Percentiles rank a stretch among this genome's conserved stretches.
Evolutionary conservation across 1,140 invertebrate genomes (phyloP).

Genomic region (Akabosia matsudoensis): DNA sequence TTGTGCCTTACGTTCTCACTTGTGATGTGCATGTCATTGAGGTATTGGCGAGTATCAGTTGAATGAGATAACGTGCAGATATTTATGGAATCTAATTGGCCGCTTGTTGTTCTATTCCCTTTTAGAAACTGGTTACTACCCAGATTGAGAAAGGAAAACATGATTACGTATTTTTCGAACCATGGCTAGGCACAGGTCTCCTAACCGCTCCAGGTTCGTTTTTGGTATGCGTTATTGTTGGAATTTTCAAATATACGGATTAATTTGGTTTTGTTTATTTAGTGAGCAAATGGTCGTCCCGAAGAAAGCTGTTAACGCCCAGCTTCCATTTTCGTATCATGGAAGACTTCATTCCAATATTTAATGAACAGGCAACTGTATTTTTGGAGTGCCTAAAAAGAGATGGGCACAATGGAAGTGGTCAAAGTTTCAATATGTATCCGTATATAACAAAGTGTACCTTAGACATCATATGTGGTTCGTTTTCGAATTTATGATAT

Average conservation of each 20-base stretch:
- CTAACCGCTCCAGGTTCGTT: neutral
- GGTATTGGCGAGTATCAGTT: neutral
- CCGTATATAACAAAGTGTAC: slow-evolving; percentile 13
- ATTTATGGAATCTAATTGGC: no score
- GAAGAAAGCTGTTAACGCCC: slow-evolving; percentile 63
- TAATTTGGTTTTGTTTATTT: neutral
- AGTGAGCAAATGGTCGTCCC: slow-evolving; percentile 58
- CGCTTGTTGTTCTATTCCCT: no score
- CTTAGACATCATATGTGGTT: slow-evolving; percentile 20
- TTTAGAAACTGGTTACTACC: no score
- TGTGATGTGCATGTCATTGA: neutral
- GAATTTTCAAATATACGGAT: neutral
- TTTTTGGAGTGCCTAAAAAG: slow-evolving; percentile 30
- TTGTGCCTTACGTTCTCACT: neutral
- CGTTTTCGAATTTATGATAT: slow-evolving; percentile 43
- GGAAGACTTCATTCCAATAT: slow-evolving; percentile 60
- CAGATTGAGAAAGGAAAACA: slow-evolving; percentile 19
- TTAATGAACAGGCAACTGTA: slow-evolving; percentile 57
- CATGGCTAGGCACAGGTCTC: neutral
- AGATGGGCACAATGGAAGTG: neutral
- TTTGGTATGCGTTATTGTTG: neutral
- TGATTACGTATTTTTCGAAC: neutral
- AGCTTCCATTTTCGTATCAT: slow-evolving; percentile 66
- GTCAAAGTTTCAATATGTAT: slow-evolving; percentile 4
- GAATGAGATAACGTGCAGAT: no score